Base-by-base conservation (phyloP, 2,888 invertebrate species). In the Apodemia mormo region DNA sequence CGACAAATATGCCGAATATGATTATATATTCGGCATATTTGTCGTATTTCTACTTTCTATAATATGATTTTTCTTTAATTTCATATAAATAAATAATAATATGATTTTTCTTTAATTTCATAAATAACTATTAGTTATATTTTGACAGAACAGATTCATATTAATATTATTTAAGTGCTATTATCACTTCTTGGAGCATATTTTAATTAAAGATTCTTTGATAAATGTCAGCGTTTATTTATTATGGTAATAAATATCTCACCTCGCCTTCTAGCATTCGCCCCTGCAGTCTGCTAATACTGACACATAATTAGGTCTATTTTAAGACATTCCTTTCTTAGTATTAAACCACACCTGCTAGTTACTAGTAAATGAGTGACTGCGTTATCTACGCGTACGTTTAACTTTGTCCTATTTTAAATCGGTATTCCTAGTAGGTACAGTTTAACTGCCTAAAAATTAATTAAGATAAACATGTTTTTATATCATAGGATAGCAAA, bases 211-310 rank as follows among this genome's bases (percentile, higher is more conserved):
- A 64, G 68, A 68, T 65, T 40, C 68, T 65, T 64, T 68, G 65
- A 68, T 68, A 68, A 65, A 68, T 68, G 52, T 49, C 29, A 22
- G 7, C 52, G 49, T 52, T 68, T 68, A 68, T 68, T 68, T 65
- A 68, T 68, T 54, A 68, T 29, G 40, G 68, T 52, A 65, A 68
- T 68, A 52, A 68, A 68, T 68, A 61, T 61, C 56, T 7, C 33
- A 69, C 69, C 69, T 69, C 69, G 69, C 65, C 69, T 69, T 68
- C 56, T 22, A 65, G 65, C 65, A 68, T 65, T 65, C 52, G n/a
- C 52, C 52, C 52, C 7, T 54, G 52, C 52, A 54, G 52, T 54
- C 52, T 54, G 22, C n/a, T 54, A 54, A 54, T n/a, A 52, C 52
- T 6, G n/a, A 54, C 65, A 56, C 33, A 54, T 69, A 65, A 69